These are phyloP conservation scores for Hirtodrosophila alboralis DNA, from an alignment of 2,888 invertebrate genomes.

Conservation along the genomic window DNA sequence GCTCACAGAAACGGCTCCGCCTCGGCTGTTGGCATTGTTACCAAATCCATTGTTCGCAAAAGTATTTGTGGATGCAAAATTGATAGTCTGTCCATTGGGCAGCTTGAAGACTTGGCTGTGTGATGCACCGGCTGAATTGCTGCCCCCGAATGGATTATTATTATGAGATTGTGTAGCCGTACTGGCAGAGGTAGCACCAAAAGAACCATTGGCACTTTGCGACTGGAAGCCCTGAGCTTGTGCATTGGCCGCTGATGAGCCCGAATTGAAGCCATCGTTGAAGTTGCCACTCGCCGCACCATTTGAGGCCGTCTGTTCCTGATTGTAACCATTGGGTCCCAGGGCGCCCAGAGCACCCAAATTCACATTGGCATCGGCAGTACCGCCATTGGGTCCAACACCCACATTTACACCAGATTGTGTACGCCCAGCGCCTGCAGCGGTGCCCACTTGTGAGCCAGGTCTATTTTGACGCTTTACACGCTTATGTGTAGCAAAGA, in stretches of 20 bases:
- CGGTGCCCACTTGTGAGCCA: slow-evolving; percentile 33
- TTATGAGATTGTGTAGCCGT: slow-evolving; percentile 81
- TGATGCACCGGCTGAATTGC: slow-evolving; percentile 82
- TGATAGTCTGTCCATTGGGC: slow-evolving; percentile 83
- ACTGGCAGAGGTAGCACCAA: slow-evolving; percentile 83
- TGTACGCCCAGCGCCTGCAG: slow-evolving; percentile 43
- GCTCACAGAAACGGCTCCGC: slow-evolving; percentile 72
- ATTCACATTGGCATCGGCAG: slow-evolving; percentile 58
- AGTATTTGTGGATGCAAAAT: slow-evolving; percentile 82
- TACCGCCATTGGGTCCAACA: slow-evolving; percentile 58
- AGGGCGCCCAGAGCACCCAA: slow-evolving; percentile 42
- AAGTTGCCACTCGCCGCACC: slow-evolving; percentile 73
- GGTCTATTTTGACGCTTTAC: slow-evolving; percentile 65
- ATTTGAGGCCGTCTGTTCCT: slow-evolving; percentile 79
- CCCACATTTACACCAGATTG: slow-evolving; percentile 59
- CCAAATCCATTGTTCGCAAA: slow-evolving; percentile 77
- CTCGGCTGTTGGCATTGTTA: slow-evolving; percentile 69
- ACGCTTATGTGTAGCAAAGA: slow-evolving; percentile 67
- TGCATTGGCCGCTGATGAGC: slow-evolving; percentile 79
- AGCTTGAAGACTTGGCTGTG: slow-evolving; percentile 82
- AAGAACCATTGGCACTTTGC: slow-evolving; percentile 75
- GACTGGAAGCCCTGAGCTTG: slow-evolving; percentile 83
- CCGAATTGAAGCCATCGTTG: slow-evolving; percentile 67
- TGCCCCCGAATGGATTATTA: slow-evolving; percentile 67
- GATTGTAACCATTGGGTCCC: slow-evolving; percentile 57